Evolutionary conservation across 30 jellyfish, hydroid and myxozoan species (phyloP), one percentile per base, ranked within the genome.

Genomic region (Cassiopea andromeda): DNA sequence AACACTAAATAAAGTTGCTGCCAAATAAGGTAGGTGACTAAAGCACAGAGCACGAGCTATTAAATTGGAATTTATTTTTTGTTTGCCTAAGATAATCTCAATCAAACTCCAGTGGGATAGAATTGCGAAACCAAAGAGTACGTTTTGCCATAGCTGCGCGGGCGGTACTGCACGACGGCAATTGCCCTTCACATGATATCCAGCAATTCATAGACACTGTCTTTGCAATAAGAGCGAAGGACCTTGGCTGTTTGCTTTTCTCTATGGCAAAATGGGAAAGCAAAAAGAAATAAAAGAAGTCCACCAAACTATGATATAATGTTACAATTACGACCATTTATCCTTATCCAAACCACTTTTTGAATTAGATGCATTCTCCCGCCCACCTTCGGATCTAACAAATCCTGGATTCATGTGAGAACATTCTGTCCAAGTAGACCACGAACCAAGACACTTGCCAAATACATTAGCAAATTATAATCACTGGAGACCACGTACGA

Each of bases 321-420:
- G 79, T 70, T 70, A 70, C 79, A 70, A 70, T 70, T 6, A 70
- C n/a, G 27, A 16, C 16, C 79, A n/a, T 43, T 9, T 9, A 70
- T 70, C 49, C n/a, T 12, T 2, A 27, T 14, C 27, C 38, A 70
- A 70, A 43, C 50, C 49, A 27, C 79, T 17, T 13, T 27, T 64
- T 64, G 73, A 64, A 64, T 70, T 70, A 12, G 50, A 43, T 50
- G 57, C 79, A 70, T 19, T 70, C 79, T 70, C 57, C 79, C 54
- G 79, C 79, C 79, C 79, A 70, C 79, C 79, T 48, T 77, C 49
- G 86, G 86, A 58, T 77, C 44, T 13, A 45, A 50, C 70, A 49
- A 50, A 77, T 77, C 70, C 86, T 46, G 27, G 71, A 44, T 69
- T 75, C 48, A 75, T 44, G 71, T 71, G 48, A 75, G 84, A 58